Base-by-base conservation (phyloP, 2,888 invertebrate species). In the Euclidia mi region DNA sequence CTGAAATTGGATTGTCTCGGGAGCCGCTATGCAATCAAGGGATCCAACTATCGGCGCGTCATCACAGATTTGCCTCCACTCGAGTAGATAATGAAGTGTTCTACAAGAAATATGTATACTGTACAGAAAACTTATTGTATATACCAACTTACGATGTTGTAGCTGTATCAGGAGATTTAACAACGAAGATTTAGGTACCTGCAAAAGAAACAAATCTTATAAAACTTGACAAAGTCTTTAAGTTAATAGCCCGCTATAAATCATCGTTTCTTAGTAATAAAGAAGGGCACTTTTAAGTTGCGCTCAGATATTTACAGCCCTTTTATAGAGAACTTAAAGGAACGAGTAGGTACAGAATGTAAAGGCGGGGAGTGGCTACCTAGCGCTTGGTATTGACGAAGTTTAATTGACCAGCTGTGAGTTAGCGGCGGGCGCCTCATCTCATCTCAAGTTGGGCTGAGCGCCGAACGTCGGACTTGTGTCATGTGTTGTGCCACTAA, bases 401-500 rank as follows among this genome's bases (percentile, higher is more conserved):
- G 68, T 79, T 79, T 65, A 76, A 78, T 78, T 71, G 65, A 65
- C 69, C 71, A 66, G 71, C 72, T 69, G 74, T 37, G 63, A 68
- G 71, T 66, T 65, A 25, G 56, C 45, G 57, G 56, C 14, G 37
- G 52, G 40, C 40, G 43, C 42, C 20, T 51, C 60, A 62, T n/a
- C n/a, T n/a, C n/a, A n/a, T 65, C 60, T 42, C 67, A 57, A 65
- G 60, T 74, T 69, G 42, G 40, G 51, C 57, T 42, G 57, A 65
- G 59, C 60, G 45, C 34, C 28, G 25, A 35, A 28, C 42, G 44
- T 41, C 52, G 45, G 20, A 58, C 58, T 46, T 35, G 29, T 67
- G 50, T 48, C 73, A 70, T 76, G 74, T 79, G 74, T 68, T 73
- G 65, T 61, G 64, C 62, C 63, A 78, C 79, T 76, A 79, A 78